Conservation (phyloP, 2,888 invertebrate genomes). For the Agonopterix alstromeriana region DNA sequence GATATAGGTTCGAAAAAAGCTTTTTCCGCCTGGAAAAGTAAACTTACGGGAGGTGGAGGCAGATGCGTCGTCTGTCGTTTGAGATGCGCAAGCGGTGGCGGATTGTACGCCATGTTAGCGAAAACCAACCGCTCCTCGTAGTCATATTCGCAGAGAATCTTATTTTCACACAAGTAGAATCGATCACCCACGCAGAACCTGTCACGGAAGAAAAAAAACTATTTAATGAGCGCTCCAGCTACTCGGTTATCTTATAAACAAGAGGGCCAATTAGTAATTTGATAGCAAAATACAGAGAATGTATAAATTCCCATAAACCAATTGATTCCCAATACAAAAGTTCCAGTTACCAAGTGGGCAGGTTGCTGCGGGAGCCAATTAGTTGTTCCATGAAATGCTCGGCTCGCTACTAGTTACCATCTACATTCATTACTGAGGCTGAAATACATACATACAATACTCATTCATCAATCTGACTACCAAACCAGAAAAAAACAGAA, state of each 20-base stretch:
- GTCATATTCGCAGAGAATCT: constrained; percentile 98
- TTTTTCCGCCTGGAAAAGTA: neutral
- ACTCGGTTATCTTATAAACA: no score
- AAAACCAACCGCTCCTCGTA: constrained; percentile 97
- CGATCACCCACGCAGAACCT: constrained; percentile 99
- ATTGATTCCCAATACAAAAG: constrained; percentile 23
- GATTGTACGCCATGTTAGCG: constrained; percentile 96
- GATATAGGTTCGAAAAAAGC: neutral
- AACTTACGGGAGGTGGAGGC: constrained; percentile 79
- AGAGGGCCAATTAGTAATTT: no score
- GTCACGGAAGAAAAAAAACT: constrained; percentile 24
- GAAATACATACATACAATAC: no score
- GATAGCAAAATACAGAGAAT: neutral
- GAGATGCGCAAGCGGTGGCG: constrained; percentile 87
- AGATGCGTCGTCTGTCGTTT: constrained; percentile 81
- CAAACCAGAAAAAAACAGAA: constrained; percentile 1
- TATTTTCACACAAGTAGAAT: constrained; percentile 97
- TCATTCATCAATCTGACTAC: no score
- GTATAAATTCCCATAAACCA: constrained; percentile 10
- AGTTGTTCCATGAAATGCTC: constrained; percentile 19
- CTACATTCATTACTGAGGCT: no score
- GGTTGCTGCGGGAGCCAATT: constrained; percentile 38
- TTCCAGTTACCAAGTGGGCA: constrained; percentile 15
- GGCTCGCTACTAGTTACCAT: no score
- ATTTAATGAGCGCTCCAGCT: neutral